Evolutionary conservation across 2,113 vertebrate species (phyloP), one percentile per base, ranked within the genome.

Genomic region (Campylomormyrus tamandua): DNA sequence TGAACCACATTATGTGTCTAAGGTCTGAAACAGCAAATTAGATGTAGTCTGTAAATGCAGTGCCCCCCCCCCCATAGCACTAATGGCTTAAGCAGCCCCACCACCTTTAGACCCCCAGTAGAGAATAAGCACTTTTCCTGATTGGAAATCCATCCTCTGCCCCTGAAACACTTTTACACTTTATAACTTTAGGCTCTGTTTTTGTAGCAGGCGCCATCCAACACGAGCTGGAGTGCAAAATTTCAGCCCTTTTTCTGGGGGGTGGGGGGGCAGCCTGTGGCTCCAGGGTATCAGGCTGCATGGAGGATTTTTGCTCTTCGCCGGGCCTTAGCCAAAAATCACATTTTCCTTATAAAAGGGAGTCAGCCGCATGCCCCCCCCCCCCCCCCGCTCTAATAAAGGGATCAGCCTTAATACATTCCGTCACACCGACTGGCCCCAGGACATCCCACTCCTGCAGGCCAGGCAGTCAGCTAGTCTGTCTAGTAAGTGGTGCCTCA

Each of bases 61-160:
- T 58, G 17, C 48, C 74, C 39, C 9, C 24, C 46, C 46, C 50
- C 53, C 42, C 7, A 45, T 8, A 66, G 62, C 74, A 48, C 24
- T 90, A 91, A 89, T 31, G 50, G 46, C 9, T 46, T 5, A n/a
- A 77, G 42, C 70, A 56, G 77, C 45, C 24, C 42, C 21, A 21
- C 50, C 90, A 27, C 45, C 42, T 62, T 89, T 90, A 56, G 83
- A 90, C 88, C 90, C 62, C 49, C 31, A 15, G 58, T 48, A 21
- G 83, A 52, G 83, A 77, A 77, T 35, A 85, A 35, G 58, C 39
- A 52, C 27, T 50, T 48, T 58, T 48, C 39, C 85, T 90, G 85
- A 90, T 88, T 88, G 48, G 50, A 80, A 90, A 83, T 80, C 66
- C 90, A 90, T 77, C 53, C 53, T 46, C 35, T 48, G 80, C 2